Percentiles rank a stretch among this genome's conserved stretches.
phyloP scores from a whole-genome alignment of 1,140 invertebrate species.

The Yoshiicerus persimilis region DNA sequence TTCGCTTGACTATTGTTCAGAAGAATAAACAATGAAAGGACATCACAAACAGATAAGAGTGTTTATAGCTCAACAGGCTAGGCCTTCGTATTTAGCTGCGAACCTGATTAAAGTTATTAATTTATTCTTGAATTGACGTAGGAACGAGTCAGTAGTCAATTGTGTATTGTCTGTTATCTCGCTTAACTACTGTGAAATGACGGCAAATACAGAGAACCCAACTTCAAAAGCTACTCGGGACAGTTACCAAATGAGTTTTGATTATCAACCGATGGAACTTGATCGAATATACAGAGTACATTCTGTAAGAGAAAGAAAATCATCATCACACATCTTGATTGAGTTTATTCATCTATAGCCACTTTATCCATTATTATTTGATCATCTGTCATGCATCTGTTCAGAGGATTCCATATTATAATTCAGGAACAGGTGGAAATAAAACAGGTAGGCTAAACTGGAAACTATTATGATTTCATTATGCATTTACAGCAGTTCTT shows the following conservation, averaged over 20 bases:
- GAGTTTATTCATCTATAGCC: not conserved
- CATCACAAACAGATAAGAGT: not conserved
- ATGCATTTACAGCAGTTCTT: not conserved
- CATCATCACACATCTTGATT: not conserved
- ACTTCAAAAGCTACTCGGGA: not conserved
- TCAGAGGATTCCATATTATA: not conserved
- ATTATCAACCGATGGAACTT: not conserved
- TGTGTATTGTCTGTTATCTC: not conserved
- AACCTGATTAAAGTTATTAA: slow-evolving; percentile 10
- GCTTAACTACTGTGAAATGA: not conserved
- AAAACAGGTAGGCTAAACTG: not conserved
- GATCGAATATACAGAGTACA: too few relatives aligned
- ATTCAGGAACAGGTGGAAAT: not conserved
- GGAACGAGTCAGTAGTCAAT: not conserved
- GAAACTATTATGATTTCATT: not conserved
- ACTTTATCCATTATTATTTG: not conserved
- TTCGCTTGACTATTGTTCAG: not conserved
- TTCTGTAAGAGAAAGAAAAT: not conserved
- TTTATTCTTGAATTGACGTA: not conserved
- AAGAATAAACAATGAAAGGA: not conserved
- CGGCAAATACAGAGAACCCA: not conserved
- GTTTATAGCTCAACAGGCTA: not conserved
- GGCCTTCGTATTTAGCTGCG: not conserved
- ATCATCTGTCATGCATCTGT: not conserved
- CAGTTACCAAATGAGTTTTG: not conserved